These are phyloP conservation scores for Chondrilla cf. caribensis DNA, from an alignment of 37 sponge, comb jelly and placozoan species.

Conservation along the genomic window DNA sequence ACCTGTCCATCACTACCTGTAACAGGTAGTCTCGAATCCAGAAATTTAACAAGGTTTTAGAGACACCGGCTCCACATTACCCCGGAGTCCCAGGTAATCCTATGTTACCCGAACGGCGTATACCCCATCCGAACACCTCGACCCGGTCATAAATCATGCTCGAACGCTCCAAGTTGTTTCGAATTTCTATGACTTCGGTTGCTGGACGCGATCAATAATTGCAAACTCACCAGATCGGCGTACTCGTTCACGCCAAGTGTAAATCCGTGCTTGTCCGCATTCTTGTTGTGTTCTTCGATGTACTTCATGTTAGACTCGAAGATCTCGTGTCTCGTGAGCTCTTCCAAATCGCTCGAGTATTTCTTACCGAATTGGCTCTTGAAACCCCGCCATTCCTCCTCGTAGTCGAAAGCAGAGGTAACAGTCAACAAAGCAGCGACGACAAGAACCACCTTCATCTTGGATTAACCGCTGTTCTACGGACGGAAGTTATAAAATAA, in stretches of 20 bases:
- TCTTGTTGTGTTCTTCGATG: slow-evolving; percentile 50
- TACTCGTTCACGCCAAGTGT: slow-evolving; percentile 58
- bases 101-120: no score
- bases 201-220: neutral
- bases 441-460: neutral
- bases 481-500: no score
- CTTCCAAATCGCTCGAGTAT: slow-evolving; percentile 40
- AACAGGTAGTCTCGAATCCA: no score
- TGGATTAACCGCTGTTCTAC: no score
- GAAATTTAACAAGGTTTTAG: no score
- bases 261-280: slow-evolving; percentile 47
- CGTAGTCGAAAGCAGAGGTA: slow-evolving; percentile 32
- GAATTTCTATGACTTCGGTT: no score
- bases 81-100: no score
- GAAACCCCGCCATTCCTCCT: slow-evolving; percentile 61
- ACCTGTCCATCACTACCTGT: no score
- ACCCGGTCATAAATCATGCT: no score
- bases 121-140: no score
- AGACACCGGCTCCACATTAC: no score
- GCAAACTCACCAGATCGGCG: slow-evolving; percentile 49
- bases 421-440: neutral
- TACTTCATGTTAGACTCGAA: slow-evolving; percentile 56
- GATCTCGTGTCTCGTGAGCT: slow-evolving; percentile 30
- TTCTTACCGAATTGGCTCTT: slow-evolving; percentile 41
- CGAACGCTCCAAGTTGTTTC: no score